Evolutionary conservation across 2,888 invertebrate species (phyloP).

Genomic region (Drosophila leonis): DNA sequence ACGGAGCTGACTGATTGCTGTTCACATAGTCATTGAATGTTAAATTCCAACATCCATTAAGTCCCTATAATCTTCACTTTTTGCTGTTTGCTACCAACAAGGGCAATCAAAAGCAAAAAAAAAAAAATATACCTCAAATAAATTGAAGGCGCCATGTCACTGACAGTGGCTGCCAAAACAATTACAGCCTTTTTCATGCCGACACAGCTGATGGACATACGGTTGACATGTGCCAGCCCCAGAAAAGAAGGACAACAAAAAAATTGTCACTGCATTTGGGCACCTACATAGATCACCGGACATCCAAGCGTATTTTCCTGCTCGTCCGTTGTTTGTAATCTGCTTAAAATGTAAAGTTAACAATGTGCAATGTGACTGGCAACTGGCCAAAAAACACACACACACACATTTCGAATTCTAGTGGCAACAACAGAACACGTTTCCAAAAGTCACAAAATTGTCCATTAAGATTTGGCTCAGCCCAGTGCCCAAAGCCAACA

Average conservation of each 20-base stretch:
- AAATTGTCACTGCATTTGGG: slow-evolving; percentile 29
- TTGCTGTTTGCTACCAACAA: slow-evolving; percentile 14
- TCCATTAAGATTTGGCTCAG: slow-evolving; percentile 33
- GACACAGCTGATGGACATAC: slow-evolving; percentile 37
- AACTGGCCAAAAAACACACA: slow-evolving; percentile 48
- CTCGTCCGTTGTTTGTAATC: slow-evolving; percentile 70
- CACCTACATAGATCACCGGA: slow-evolving; percentile 36
- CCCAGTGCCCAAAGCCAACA: slow-evolving; percentile 10
- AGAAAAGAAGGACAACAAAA: neutral
- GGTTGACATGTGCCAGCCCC: slow-evolving; percentile 47
- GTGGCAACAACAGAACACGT: slow-evolving; percentile 20
- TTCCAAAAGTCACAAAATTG: slow-evolving; percentile 39
- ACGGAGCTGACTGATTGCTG: neutral
- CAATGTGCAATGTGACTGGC: slow-evolving; percentile 69
- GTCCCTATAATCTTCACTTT: slow-evolving; percentile 16
- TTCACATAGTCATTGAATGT: slow-evolving; percentile 14
- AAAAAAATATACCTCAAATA: slow-evolving; percentile 42
- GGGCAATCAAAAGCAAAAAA: slow-evolving; percentile 5
- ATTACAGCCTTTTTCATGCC: slow-evolving; percentile 58
- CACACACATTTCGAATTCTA: slow-evolving; percentile 16
- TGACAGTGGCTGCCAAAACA: slow-evolving; percentile 66
- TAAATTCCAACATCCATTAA: slow-evolving; percentile 40
- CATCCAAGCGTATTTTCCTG: slow-evolving; percentile 10
- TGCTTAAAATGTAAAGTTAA: slow-evolving; percentile 79
- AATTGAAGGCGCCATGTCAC: slow-evolving; percentile 54